phyloP scores from a whole-genome alignment of 1,140 invertebrate genomes.

The Sarcophaga bullata region DNA sequence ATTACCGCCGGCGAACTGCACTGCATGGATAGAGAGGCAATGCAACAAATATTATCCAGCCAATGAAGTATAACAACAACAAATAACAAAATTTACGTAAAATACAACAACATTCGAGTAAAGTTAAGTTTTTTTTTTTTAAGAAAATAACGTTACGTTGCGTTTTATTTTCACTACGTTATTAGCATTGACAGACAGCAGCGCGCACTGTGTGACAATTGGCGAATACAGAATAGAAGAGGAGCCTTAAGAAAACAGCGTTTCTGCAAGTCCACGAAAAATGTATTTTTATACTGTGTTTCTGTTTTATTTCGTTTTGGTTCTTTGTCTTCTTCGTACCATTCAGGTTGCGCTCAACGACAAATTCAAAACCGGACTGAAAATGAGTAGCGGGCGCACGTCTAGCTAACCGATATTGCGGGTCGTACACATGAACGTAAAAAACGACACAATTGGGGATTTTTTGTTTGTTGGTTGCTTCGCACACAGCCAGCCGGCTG shows the following conservation, averaged over 20 bases:
- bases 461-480: not conserved
- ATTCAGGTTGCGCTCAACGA: constrained; percentile 51
- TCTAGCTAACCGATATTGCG: constrained; percentile 10
- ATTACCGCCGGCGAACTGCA: not conserved
- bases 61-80: not conserved
- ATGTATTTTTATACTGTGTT: not conserved
- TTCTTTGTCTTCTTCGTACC: not conserved
- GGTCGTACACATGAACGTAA: constrained; percentile 31
- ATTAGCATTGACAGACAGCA: not conserved
- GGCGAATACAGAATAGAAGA: not conserved
- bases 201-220: not conserved
- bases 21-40: too few relatives aligned
- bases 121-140: not conserved
- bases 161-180: not conserved
- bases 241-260: not conserved
- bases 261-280: not conserved
- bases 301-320: constrained; percentile 18
- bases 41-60: constrained; percentile 1
- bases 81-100: not conserved
- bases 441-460: constrained; percentile 15
- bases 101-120: not conserved
- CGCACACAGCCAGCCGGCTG: constrained; percentile 11
- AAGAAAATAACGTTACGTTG: not conserved
- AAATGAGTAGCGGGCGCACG: constrained; percentile 50
- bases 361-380: constrained; percentile 63